Percentiles rank a stretch among this genome's conserved stretches.
phyloP scores from a whole-genome alignment of 2,888 invertebrate species.

The Vannuccia rotundouncinata region DNA sequence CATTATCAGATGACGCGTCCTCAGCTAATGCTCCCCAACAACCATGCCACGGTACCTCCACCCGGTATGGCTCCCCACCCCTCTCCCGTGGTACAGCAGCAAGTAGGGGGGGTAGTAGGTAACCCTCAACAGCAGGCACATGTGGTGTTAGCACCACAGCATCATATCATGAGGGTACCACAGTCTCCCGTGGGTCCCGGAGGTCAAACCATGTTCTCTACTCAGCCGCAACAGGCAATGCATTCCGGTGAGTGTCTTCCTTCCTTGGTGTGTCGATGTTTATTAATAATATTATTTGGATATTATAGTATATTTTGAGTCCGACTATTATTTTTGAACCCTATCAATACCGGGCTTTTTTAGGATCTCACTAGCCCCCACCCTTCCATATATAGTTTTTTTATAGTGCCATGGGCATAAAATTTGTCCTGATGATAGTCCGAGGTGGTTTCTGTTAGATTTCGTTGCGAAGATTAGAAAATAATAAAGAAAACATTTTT shows the following conservation, averaged over 20 bases:
- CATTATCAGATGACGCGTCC: neutral
- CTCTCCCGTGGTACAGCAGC: neutral
- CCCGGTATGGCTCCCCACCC: neutral
- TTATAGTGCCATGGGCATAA: too few species aligned
- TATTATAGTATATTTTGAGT: too few species aligned
- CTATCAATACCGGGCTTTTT: neutral
- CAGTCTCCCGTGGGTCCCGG: constrained; percentile 17
- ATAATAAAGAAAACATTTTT: too few species aligned
- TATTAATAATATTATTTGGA: too few species aligned
- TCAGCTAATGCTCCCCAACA: neutral
- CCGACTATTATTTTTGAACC: too few species aligned
- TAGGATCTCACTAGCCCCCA: neutral
- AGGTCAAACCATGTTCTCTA: neutral
- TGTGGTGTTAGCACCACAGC: neutral
- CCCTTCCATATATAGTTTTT: neutral
- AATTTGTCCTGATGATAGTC: too few species aligned
- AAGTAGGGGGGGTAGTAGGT: neutral
- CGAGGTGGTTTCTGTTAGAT: too few species aligned
- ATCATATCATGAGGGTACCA: neutral
- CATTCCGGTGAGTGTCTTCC: neutral
- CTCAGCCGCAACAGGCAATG: neutral
- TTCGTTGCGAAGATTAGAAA: too few species aligned
- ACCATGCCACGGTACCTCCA: neutral
- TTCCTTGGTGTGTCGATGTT: too few species aligned
- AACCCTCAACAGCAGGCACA: constrained; percentile 34